phyloP scores from a whole-genome alignment of 2,888 invertebrate species.

The Osmoderma eremita region DNA sequence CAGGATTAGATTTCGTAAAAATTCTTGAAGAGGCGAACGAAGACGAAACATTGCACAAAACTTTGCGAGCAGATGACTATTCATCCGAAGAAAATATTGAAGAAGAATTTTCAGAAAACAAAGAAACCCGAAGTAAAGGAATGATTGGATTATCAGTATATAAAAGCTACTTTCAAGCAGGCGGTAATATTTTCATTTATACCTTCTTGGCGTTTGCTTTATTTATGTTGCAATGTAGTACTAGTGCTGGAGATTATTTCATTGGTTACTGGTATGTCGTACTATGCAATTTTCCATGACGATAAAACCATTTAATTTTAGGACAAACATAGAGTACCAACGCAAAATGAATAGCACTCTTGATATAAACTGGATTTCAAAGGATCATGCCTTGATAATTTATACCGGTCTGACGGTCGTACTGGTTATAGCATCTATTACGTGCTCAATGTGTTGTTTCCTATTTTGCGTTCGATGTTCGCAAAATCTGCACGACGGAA shows the following conservation, averaged over 20 bases:
- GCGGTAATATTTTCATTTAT: conserved; percentile 72
- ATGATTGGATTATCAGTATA: conserved; percentile 68
- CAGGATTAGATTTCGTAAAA: conserved; percentile 78
- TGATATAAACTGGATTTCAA: conserved; percentile 24
- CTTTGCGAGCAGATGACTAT: conserved; percentile 63
- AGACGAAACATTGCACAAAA: conserved; percentile 28
- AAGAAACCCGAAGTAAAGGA: conserved; percentile 59
- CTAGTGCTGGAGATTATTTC: conserved; percentile 83
- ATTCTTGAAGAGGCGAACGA: conserved; percentile 56
- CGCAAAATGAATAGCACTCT: conserved; percentile 18
- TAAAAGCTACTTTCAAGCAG: conserved; percentile 77
- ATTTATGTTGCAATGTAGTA: conserved; percentile 74
- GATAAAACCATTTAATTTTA: conserved; percentile 28
- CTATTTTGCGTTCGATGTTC: conserved; percentile 67
- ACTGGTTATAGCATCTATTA: conserved; percentile 61
- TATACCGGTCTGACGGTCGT: conserved; percentile 61
- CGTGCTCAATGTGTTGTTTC: conserved; percentile 67
- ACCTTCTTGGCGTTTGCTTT: conserved; percentile 71
- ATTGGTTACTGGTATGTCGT: conserved; percentile 76
- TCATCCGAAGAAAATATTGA: conserved; percentile 62
- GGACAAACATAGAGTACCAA: conserved; percentile 44
- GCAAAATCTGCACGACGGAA: conserved; percentile 67
- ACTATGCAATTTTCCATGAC: background rate
- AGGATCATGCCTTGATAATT: conserved; percentile 56
- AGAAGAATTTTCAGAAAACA: conserved; percentile 61